phyloP scores from a whole-genome alignment of 2,113 vertebrate species.

The Halichoerus grypus region DNA sequence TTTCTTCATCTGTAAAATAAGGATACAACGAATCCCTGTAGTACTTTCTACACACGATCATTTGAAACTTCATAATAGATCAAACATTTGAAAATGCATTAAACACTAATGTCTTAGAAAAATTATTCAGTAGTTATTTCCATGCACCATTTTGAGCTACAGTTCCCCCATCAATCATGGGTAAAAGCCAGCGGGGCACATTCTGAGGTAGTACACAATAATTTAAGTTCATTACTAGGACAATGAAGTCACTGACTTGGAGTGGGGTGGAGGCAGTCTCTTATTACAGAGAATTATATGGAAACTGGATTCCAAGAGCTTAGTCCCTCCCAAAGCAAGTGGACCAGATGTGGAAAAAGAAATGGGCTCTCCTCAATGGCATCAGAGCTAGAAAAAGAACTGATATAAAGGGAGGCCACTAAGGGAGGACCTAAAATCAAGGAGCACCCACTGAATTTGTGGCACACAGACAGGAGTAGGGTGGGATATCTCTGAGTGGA shows the following conservation, averaged over 20 bases:
- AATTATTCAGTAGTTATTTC: neutral
- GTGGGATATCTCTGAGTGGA: neutral
- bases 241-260: neutral
- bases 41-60: neutral
- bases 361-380: neutral
- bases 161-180: neutral
- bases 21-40: neutral
- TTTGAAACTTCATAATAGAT: neutral
- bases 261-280: neutral
- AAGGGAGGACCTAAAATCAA: neutral
- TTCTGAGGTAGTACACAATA: neutral
- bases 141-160: neutral
- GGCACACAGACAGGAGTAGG: neutral
- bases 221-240: neutral
- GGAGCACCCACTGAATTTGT: neutral
- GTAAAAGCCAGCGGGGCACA: neutral
- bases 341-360: neutral
- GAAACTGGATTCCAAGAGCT: neutral
- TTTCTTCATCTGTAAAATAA: conserved; percentile 15
- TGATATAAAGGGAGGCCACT: neutral
- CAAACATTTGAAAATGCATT: neutral
- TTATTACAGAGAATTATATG: neutral
- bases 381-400: neutral
- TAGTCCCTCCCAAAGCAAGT: neutral
- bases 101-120: neutral